phyloP scores from a whole-genome alignment of 1,140 invertebrate genomes.

The Ruditapes philippinarum region DNA sequence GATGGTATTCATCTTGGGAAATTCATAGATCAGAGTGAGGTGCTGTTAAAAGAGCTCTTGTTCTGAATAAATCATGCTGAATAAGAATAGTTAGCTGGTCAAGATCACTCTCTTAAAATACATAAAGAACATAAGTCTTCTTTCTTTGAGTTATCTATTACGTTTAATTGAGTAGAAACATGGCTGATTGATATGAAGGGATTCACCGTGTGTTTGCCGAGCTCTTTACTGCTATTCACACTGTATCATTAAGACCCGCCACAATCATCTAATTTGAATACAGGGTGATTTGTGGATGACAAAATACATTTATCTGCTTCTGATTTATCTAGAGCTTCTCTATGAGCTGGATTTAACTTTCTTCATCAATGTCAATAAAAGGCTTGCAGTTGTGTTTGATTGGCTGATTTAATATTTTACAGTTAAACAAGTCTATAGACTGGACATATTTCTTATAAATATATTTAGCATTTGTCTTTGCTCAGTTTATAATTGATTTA shows the following conservation, averaged over 20 bases:
- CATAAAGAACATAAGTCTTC: conserved; percentile 42
- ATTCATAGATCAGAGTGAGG: conserved; percentile 56
- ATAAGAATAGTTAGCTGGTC: conserved; percentile 34
- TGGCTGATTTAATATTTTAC: conserved; percentile 53
- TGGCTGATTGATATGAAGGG: conserved; percentile 52
- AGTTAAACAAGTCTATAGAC: not conserved
- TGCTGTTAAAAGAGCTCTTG: not conserved
- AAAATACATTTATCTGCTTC: conserved; percentile 63
- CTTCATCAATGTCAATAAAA: conserved; percentile 48
- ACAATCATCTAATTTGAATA: conserved; percentile 61
- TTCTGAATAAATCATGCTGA: conserved; percentile 43
- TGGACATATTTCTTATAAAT: conserved; percentile 10
- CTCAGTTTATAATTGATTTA: too few species aligned
- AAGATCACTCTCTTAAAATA: conserved; percentile 44
- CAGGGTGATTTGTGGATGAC: conserved; percentile 51
- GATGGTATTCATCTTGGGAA: conserved; percentile 25
- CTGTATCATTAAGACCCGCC: conserved; percentile 36
- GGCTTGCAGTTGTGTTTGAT: conserved; percentile 33
- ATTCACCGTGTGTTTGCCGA: not conserved
- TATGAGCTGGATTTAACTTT: conserved; percentile 43
- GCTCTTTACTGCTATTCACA: conserved; percentile 20
- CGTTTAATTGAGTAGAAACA: conserved; percentile 57
- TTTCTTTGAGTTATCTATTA: conserved; percentile 57
- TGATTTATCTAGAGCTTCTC: conserved; percentile 45
- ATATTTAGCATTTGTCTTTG: not conserved